Conservation (phyloP, 2,113 vertebrate species). For the Corythaixoides concolor region DNA sequence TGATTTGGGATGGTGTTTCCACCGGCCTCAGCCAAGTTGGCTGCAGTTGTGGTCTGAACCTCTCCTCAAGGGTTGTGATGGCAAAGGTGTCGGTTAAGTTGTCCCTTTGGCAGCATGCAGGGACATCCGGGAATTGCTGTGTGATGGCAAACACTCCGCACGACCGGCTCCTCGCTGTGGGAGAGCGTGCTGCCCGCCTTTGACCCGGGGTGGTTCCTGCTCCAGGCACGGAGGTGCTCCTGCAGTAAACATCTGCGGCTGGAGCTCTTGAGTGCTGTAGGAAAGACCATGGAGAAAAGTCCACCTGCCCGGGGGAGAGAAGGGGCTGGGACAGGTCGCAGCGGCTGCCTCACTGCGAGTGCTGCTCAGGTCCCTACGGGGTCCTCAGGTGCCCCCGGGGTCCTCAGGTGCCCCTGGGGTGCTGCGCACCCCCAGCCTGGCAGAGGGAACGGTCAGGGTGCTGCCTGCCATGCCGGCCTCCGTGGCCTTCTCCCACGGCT, state of each 20-base stretch:
- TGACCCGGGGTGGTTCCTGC: background rate
- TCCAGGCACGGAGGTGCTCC: background rate
- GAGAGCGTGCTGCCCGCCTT: background rate
- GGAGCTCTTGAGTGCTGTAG: background rate
- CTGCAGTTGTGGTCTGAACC: background rate
- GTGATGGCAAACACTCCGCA: background rate
- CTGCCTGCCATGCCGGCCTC: background rate
- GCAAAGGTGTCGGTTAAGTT: background rate
- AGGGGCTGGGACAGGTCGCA: background rate
- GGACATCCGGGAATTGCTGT: background rate
- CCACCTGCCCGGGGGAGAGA: fast-evolving
- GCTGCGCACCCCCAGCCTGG: background rate
- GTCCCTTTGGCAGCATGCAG: background rate
- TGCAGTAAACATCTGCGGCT: background rate
- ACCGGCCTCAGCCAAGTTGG: background rate
- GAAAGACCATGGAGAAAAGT: background rate
- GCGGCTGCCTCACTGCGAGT: fast-evolving
- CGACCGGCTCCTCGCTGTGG: fast-evolving
- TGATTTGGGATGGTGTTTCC: background rate
- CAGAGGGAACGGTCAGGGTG: fast-evolving
- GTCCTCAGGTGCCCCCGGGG: too few species aligned
- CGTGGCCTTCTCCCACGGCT: background rate
- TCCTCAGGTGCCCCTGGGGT: background rate
- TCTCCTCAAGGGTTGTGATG: background rate
- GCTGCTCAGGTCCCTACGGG: background rate